Conservation (phyloP, 2,888 invertebrate genomes). For the Catocala nupta region DNA sequence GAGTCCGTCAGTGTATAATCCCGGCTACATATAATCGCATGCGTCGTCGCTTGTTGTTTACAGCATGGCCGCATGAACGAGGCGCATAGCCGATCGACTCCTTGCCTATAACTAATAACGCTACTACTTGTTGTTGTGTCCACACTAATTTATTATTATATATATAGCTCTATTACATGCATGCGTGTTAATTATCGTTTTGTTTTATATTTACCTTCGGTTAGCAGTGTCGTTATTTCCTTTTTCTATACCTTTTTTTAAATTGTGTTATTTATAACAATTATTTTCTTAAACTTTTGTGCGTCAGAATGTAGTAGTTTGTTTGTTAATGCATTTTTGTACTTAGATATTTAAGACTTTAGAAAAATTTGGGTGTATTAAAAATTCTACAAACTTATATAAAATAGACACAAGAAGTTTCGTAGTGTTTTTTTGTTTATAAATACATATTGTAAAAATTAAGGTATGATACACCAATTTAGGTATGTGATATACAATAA, state of each 20-base stretch:
- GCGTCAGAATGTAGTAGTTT: too few relatives aligned
- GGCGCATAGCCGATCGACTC: slow-evolving; percentile 67
- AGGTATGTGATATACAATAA: too few relatives aligned
- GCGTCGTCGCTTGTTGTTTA: slow-evolving; percentile 69
- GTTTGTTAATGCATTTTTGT: too few relatives aligned
- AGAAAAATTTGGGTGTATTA: too few relatives aligned
- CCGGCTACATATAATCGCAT: slow-evolving; percentile 60
- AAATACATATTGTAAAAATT: too few relatives aligned
- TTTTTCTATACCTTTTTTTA: background rate
- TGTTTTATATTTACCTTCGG: slow-evolving; percentile 23
- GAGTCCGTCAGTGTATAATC: background rate
- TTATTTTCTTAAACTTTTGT: too few relatives aligned
- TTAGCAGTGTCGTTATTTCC: background rate
- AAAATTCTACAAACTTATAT: too few relatives aligned
- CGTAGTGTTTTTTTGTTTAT: too few relatives aligned
- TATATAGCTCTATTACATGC: slow-evolving; percentile 50
- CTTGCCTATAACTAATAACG: slow-evolving; percentile 63
- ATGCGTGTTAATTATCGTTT: slow-evolving; percentile 49
- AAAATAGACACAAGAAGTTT: too few relatives aligned
- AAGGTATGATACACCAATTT: too few relatives aligned
- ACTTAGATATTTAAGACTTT: too few relatives aligned
- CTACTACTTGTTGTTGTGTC: slow-evolving; percentile 61
- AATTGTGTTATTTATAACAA: too few relatives aligned
- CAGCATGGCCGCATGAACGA: slow-evolving; percentile 83
- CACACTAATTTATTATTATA: slow-evolving; percentile 58